A percentile compares a stretch with the other conserved stretches of the same genome.
These are phyloP conservation scores for Branchinecta lynchi DNA, from an alignment of 1,140 invertebrate genomes.

Conservation along the genomic window DNA sequence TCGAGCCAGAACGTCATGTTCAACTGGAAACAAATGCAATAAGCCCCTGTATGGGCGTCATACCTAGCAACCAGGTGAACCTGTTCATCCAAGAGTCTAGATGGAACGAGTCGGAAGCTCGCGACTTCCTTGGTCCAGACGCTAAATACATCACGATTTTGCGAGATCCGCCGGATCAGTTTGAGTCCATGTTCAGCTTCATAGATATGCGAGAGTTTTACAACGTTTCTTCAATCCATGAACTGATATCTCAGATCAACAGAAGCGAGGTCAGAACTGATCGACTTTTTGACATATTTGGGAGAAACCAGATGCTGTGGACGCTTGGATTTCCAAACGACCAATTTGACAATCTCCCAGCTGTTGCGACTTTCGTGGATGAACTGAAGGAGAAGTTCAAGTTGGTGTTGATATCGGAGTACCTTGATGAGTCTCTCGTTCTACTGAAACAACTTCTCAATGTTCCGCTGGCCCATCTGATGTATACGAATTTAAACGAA, in stretches of 20 bases:
- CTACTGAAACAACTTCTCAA: conserved; percentile 34
- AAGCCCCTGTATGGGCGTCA: no score
- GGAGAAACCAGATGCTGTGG: conserved; percentile 32
- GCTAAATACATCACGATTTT: conserved; percentile 28
- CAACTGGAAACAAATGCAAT: no score
- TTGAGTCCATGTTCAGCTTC: conserved; percentile 29
- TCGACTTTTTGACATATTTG: conserved; percentile 18
- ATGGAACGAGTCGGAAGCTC: no score
- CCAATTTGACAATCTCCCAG: conserved; percentile 22
- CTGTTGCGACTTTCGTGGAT: conserved; percentile 24
- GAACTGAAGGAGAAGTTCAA: conserved; percentile 33
- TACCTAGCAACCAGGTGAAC: no score
- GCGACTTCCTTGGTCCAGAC: no score
- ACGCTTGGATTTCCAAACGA: conserved; percentile 29
- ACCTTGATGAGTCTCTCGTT: conserved; percentile 38
- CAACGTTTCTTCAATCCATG: neutral
- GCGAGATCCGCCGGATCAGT: conserved; percentile 30
- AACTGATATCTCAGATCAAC: conserved; percentile 9
- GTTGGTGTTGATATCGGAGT: conserved; percentile 37
- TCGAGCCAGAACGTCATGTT: no score
- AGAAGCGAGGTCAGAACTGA: conserved; percentile 8
- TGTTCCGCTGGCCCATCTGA: conserved; percentile 34
- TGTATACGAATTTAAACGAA: conserved; percentile 31
- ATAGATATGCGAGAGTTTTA: conserved; percentile 18
- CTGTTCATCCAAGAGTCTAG: no score